These are phyloP conservation scores for Drosophila nannoptera DNA, from an alignment of 1,140 invertebrate genomes.

Conservation along the genomic window DNA sequence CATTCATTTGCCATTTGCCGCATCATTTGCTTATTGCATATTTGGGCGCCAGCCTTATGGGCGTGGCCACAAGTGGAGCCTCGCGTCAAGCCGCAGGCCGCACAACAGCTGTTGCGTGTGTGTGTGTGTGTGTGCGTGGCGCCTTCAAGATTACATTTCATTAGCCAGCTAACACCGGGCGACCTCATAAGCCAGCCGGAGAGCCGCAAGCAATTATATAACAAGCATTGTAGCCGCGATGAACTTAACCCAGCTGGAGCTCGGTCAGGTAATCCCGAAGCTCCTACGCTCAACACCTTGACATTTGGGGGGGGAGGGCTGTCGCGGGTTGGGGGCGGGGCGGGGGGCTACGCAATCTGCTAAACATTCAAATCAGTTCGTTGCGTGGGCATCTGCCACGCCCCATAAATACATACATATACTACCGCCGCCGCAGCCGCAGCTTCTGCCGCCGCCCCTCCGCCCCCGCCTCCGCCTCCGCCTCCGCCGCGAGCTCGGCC, in stretches of 20 bases:
- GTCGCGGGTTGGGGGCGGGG: too few relatives aligned
- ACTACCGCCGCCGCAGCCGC: too few relatives aligned
- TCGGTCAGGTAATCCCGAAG: too few relatives aligned
- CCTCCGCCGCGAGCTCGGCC: not conserved
- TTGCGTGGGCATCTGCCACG: too few relatives aligned
- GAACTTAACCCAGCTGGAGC: slow-evolving; percentile 5
- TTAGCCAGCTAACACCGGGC: slow-evolving; percentile 39
- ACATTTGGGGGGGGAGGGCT: too few relatives aligned
- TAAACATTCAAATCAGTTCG: too few relatives aligned
- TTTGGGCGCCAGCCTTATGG: slow-evolving; percentile 27
- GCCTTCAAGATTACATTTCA: slow-evolving; percentile 54
- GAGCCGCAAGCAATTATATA: slow-evolving; percentile 44
- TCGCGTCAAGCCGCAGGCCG: slow-evolving; percentile 21
- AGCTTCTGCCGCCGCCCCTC: not conserved
- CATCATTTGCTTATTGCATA: slow-evolving; percentile 44
- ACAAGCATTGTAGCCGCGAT: not conserved
- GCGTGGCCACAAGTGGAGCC: slow-evolving; percentile 11
- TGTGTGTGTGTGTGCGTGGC: slow-evolving; percentile 16
- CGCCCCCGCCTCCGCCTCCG: not conserved
- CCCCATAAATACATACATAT: too few relatives aligned
- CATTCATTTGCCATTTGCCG: slow-evolving; percentile 15
- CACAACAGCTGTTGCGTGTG: slow-evolving; percentile 21
- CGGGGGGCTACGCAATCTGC: too few relatives aligned
- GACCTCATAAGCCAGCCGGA: slow-evolving; percentile 44
- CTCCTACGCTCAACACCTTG: too few relatives aligned